Percentiles rank a stretch among this genome's conserved stretches.
These are phyloP conservation scores for Kryptolebias marmoratus DNA, from an alignment of 2,113 vertebrate species.

Conservation along the genomic window DNA sequence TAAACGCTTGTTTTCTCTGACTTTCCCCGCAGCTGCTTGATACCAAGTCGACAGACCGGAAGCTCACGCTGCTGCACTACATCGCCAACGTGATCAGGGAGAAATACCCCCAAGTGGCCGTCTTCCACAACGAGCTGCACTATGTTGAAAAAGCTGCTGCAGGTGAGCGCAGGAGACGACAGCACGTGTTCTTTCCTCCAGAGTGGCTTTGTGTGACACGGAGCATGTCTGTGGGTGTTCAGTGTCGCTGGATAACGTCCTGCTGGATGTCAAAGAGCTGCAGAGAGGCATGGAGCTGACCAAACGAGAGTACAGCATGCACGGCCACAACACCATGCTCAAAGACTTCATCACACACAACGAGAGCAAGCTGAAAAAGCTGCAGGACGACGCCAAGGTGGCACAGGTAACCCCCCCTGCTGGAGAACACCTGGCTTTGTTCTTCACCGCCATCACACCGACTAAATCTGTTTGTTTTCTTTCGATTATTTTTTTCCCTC, in stretches of 20 bases:
- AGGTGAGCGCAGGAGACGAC: constrained; percentile 76
- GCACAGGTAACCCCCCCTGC: constrained; percentile 83
- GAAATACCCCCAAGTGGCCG: constrained; percentile 90
- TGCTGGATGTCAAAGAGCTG: constrained; percentile 94
- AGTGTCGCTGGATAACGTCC: constrained; percentile 96
- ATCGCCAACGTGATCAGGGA: constrained; percentile 95
- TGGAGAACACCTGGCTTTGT: background rate
- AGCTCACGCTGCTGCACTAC: constrained; percentile 93
- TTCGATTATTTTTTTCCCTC: background rate
- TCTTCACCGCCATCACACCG: background rate
- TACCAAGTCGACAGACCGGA: constrained; percentile 96
- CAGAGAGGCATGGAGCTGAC: constrained; percentile 95
- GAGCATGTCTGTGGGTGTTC: background rate
- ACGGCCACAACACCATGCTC: constrained; percentile 90
- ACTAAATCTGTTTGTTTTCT: background rate
- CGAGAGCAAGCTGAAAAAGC: constrained; percentile 91
- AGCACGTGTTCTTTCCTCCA: background rate
- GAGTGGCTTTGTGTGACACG: background rate
- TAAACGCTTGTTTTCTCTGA: background rate
- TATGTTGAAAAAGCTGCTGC: constrained; percentile 96
- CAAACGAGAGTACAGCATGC: constrained; percentile 88
- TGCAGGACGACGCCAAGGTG: constrained; percentile 92
- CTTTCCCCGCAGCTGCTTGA: constrained; percentile 85
- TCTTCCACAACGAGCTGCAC: constrained; percentile 95
- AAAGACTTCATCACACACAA: constrained; percentile 87